These are phyloP conservation scores for Bemisia tabaci DNA, from an alignment of 1,140 invertebrate genomes.

Conservation along the genomic window DNA sequence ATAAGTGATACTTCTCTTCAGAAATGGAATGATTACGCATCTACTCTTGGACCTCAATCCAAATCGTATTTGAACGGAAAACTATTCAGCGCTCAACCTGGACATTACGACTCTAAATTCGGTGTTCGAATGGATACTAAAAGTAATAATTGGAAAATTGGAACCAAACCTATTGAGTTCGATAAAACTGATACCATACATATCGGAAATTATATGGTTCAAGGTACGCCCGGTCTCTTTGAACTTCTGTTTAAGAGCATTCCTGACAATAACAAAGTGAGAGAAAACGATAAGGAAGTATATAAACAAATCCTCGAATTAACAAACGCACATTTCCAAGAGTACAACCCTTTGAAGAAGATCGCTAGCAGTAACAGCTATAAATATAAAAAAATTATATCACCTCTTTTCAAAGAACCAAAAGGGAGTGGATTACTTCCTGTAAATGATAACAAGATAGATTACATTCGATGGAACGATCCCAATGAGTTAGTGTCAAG, in stretches of 20 bases:
- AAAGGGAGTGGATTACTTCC: neutral
- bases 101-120: neutral
- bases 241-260: neutral
- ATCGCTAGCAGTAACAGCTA: neutral
- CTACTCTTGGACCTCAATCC: no score
- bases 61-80: no score
- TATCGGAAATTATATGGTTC: neutral
- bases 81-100: no score
- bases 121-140: neutral
- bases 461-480: neutral
- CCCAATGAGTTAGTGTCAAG: neutral
- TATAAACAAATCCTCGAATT: neutral
- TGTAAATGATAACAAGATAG: neutral
- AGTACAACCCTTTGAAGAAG: no score
- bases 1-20: no score
- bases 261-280: neutral
- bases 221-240: neutral
- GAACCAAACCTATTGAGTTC: neutral
- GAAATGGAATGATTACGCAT: no score
- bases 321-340: neutral
- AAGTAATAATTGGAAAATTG: neutral
- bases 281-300: neutral
- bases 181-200: neutral
- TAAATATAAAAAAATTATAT: neutral
- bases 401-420: neutral